Evolutionary conservation across 2,888 invertebrate species (phyloP), one percentile per base, ranked within the genome.

Genomic region (Ptilodon capucinus): DNA sequence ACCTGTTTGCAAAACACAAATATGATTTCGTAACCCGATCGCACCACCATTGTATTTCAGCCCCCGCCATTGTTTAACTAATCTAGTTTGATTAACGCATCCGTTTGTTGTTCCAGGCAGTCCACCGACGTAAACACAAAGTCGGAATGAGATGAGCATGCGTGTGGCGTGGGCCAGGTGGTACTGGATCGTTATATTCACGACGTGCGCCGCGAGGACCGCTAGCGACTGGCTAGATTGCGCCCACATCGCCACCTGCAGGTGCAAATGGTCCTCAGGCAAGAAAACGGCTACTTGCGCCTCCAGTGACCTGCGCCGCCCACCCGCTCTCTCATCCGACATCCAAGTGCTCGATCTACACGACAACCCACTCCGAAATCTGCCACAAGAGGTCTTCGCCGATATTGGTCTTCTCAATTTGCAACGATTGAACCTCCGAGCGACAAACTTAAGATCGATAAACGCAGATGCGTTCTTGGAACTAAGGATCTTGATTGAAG

Each of bases 191-290:
- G 86, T 90, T 63, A 86, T 91, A 79, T 80, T 91, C 77, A 87
- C 87, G 69, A 86, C 86, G 70, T 89, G 91, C 72, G 86, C 89
- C 63, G 90, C 88, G 55, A 84, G 88, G 79, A 90, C 89, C 50
- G 87, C 88, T 68, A 89, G 89, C 68, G 97, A 97, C 86, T 97
- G 97, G 97, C 96, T 96, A 44, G 96, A 96, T 84, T 97, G 97
- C 86, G 96, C 97, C 71, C 92, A 94, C 61, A 95, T 96, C 72
- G 91, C 94, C 57, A 94, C 95, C 68, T 97, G 97, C 83, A 94
- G 94, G 72, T 97, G 97, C 92, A 97, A 97, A 90, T 98, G 97
- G 97, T 95, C 95, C 36, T 95, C 95, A 54, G 97, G 97, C 54
- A 97, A 97, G 86, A 97, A 96, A 82, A 96, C 96, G 36, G 97